Evolutionary conservation across 1,140 invertebrate species (phyloP), one percentile per base, ranked within the genome.

Genomic region (Diuraphis noxia): DNA sequence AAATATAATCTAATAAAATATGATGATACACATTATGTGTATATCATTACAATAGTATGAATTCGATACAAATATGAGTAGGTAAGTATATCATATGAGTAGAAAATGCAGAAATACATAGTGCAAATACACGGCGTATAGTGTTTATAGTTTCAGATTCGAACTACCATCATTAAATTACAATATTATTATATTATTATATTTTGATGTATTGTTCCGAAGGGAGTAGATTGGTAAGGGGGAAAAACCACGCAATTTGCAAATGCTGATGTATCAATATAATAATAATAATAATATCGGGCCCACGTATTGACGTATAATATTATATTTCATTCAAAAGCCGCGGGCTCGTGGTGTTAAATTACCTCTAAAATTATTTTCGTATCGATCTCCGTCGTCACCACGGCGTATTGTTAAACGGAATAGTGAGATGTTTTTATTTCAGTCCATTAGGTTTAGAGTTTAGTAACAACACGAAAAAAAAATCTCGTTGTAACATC

Each of bases 401-500:
- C 79, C 79, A 9, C 9, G 21, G 79, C 36, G 36, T 81, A 84
- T 84, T 84, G 38, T 84, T 84, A 43, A 84, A 84, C 79, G 36
- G 36, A 38, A 40, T 5, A 40, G 38, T 19, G 91, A 34, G 72
- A 38, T 86, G 84, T 88, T 89, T 77, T 63, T 79, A 89, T 89
- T 89, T 89, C 41, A 46, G 88, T 79, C 88, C 56, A 89, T 72
- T 89, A 77, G 63, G 38, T 79, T 43, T 41, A 43, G 52, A 77
- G 56, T 79, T 79, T 43, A 43, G 38, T 17, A 72, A 72, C 56
- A 72, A 72, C 56, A 72, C 6, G 56, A 30, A 46, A 43, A 77
- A 43, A 77, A 79, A 89, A 41, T 89, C 63, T 41, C 38, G 63
- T 38, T 79, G 63, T 79, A 81, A 46, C 89, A 36, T 81, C 72